Conservation (phyloP, 2,888 invertebrate species). For the Ophion ellenae region DNA sequence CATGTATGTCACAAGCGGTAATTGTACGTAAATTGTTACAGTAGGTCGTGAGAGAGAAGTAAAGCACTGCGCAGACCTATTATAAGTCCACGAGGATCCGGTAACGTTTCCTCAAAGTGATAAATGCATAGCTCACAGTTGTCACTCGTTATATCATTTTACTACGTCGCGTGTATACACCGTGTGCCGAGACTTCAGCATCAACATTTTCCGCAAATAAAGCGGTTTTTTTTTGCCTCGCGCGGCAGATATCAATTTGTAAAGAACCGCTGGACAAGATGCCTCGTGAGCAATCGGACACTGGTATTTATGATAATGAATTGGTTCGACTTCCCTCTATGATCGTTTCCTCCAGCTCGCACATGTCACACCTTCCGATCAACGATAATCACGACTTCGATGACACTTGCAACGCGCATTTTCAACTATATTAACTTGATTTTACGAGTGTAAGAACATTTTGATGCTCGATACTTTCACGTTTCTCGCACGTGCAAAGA, state of each 20-base stretch:
- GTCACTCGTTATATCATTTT: conserved; percentile 61
- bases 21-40: conserved; percentile 28
- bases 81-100: conserved; percentile 25
- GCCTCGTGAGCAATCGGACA: conserved; percentile 16
- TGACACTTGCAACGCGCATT: not conserved
- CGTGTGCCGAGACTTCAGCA: conserved; percentile 29
- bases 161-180: conserved; percentile 18
- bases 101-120: conserved; percentile 40
- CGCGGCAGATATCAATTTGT: conserved; percentile 56
- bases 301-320: conserved; percentile 42
- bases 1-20: conserved; percentile 17
- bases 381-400: conserved; percentile 4
- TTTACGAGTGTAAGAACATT: not conserved
- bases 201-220: conserved; percentile 25
- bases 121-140: conserved; percentile 61
- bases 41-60: conserved; percentile 43
- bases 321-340: not conserved
- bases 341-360: conserved; percentile 22
- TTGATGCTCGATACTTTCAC: conserved; percentile 46
- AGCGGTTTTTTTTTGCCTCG: conserved; percentile 35
- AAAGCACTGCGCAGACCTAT: conserved; percentile 5
- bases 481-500: conserved; percentile 27
- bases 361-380: not conserved
- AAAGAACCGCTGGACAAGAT: conserved; percentile 42
- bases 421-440: not conserved